These are phyloP conservation scores for Echiichthys vipera DNA, from an alignment of 2,797 vertebrate genomes.

Conservation along the genomic window DNA sequence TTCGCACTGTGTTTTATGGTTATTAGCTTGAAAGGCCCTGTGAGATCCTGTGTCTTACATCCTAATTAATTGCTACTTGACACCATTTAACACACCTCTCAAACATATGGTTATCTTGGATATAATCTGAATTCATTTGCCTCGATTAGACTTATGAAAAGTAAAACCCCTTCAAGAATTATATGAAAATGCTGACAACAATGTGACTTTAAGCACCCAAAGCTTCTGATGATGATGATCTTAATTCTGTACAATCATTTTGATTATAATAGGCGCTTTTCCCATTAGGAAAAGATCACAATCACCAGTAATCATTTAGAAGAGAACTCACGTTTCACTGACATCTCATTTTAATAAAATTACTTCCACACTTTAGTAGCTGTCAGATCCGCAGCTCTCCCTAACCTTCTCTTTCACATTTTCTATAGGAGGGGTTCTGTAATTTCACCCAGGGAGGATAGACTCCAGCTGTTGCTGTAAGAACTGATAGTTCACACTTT, in stretches of 20 bases:
- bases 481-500: conserved; percentile 76
- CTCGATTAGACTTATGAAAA: conserved; percentile 65
- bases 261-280: conserved; percentile 30
- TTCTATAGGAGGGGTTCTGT: conserved; percentile 83
- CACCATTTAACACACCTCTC: conserved; percentile 64
- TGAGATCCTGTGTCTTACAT: conserved; percentile 54
- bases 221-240: conserved; percentile 20
- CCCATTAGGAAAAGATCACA: conserved; percentile 50
- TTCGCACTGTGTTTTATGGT: conserved; percentile 34
- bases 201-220: conserved; percentile 5
- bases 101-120: conserved; percentile 81
- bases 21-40: conserved; percentile 57
- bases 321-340: conserved; percentile 50
- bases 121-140: conserved; percentile 84
- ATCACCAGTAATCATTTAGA: conserved; percentile 53
- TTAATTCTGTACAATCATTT: conserved; percentile 43
- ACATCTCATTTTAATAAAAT: conserved; percentile 67
- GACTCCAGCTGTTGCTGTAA: conserved; percentile 86
- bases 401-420: conserved; percentile 88
- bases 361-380: conserved; percentile 58
- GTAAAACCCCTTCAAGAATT: conserved; percentile 30
- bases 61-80: conserved; percentile 66
- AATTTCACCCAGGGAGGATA: conserved; percentile 89
- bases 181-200: conserved; percentile 37
- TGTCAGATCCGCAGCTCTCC: conserved; percentile 56